Conservation (phyloP, 2,888 invertebrate species). For the Temnothorax rugatulus region DNA sequence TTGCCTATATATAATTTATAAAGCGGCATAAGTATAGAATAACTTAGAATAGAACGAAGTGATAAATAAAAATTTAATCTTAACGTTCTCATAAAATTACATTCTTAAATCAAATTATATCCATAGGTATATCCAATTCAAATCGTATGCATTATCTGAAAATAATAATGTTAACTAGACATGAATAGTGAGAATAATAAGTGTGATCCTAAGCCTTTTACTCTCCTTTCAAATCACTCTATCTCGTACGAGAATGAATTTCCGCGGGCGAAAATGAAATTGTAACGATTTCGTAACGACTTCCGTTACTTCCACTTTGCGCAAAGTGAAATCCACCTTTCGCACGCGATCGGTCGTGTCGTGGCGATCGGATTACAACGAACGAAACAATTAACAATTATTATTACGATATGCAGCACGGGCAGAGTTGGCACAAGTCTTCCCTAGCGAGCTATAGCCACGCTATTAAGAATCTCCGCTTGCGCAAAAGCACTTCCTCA, state of each 20-base stretch:
- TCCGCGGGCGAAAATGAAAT: neutral
- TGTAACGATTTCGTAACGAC: neutral
- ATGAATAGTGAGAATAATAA: neutral
- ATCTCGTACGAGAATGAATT: neutral
- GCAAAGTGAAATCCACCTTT: conserved; percentile 42
- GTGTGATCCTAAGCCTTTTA: neutral
- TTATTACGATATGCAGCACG: conserved; percentile 6
- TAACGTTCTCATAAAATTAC: neutral
- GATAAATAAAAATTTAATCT: neutral
- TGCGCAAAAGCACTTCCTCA: conserved; percentile 29
- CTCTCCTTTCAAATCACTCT: neutral
- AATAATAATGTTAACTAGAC: neutral
- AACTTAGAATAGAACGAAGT: neutral
- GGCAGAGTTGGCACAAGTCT: neutral
- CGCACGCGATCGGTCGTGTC: conserved; percentile 25
- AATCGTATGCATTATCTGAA: neutral
- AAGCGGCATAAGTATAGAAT: neutral
- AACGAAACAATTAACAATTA: conserved; percentile 30
- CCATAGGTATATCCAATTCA: neutral
- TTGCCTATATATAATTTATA: conserved; percentile 5
- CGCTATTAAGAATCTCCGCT: conserved; percentile 18
- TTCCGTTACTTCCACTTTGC: conserved; percentile 10
- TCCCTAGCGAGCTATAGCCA: neutral
- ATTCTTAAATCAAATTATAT: neutral
- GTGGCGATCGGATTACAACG: neutral